Base-by-base conservation (phyloP, 2,113 vertebrate species). In the Sakesphorus luctuosus region DNA sequence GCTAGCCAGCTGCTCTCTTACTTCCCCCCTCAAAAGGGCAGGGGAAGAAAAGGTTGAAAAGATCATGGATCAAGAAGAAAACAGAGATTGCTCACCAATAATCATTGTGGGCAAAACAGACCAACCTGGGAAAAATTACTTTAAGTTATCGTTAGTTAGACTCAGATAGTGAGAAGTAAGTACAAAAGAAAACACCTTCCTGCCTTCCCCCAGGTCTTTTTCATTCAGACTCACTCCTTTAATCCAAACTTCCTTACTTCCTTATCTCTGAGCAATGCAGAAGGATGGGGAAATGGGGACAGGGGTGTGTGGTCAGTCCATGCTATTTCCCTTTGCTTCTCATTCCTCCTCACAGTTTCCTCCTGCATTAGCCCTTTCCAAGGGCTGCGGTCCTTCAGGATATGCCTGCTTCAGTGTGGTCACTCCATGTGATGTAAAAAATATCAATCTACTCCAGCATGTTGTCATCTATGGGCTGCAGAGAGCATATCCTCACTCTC, bases 211-310 rank as follows among this genome's bases (percentile, higher is more conserved):
- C 7, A 40, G 7, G 6, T 47, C 29, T 44, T 91, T 84, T 63
- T 68, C 10, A 33, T 20, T 68, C 31, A 35, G 20, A 9, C 6
- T 81, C 16, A 36, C 9, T 49, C 7, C 9, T 43, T 76, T 73
- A 24, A 59, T 84, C 13, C 9, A 9, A 25, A 2, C 5, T 76
- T 15, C 24, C 72, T 23, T 62, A 18, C 18, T 50, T 77, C 16
- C 24, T 28, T 44, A 17, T 6, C 6, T 76, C 23, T 2, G 20
- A 55, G 10, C 2, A 1, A 21, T 29, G 7, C 8, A 89, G 26
- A 14, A 2, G 11, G 1, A 10, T 78, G 10, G 6, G 9, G 3
- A 75, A 43, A 43, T 0, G 2, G 36, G 23, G 17, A 13, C 17
- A 11, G 40, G 9, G 18, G 3, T 2, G 13, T 77, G 43, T 3